Conservation (phyloP, 2,797 vertebrate species). For the Enteromius anoplus region DNA sequence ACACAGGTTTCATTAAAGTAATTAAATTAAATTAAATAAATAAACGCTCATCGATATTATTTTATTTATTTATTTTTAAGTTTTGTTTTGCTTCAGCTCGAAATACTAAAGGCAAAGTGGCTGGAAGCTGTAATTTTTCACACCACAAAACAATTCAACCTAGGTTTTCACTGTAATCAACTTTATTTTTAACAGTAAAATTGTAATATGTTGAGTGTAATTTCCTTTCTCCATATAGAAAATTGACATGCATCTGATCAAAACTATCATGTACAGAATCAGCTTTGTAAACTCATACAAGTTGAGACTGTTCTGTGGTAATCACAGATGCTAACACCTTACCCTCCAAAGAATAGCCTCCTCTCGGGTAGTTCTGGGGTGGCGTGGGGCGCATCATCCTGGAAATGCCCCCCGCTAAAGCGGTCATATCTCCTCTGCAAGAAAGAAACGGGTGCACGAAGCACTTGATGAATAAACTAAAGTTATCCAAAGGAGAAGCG, state of each 20-base stretch:
- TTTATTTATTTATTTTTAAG: neutral
- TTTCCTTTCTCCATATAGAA: neutral
- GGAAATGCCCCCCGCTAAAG: conserved; percentile 92
- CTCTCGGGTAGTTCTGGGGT: conserved; percentile 94
- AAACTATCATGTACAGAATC: neutral
- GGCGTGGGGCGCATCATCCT: conserved; percentile 97
- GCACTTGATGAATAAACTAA: neutral
- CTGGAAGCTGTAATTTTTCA: neutral
- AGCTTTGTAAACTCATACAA: neutral
- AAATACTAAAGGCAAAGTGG: neutral
- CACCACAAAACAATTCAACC: neutral
- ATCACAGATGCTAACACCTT: conserved; percentile 59
- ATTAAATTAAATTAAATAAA: neutral
- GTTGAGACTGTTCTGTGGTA: neutral
- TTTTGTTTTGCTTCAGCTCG: neutral
- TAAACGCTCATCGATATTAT: neutral
- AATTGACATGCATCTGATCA: neutral
- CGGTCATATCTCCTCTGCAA: conserved; percentile 84
- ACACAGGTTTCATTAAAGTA: neutral
- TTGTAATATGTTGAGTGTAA: neutral
- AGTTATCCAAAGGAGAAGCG: conserved; percentile 26
- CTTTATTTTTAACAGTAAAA: neutral
- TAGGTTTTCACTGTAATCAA: neutral
- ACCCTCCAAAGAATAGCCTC: conserved; percentile 97
- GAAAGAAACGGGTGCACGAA: conserved; percentile 47